phyloP scores from a whole-genome alignment of 1,140 invertebrate genomes.

The Aphaenogaster floridana region DNA sequence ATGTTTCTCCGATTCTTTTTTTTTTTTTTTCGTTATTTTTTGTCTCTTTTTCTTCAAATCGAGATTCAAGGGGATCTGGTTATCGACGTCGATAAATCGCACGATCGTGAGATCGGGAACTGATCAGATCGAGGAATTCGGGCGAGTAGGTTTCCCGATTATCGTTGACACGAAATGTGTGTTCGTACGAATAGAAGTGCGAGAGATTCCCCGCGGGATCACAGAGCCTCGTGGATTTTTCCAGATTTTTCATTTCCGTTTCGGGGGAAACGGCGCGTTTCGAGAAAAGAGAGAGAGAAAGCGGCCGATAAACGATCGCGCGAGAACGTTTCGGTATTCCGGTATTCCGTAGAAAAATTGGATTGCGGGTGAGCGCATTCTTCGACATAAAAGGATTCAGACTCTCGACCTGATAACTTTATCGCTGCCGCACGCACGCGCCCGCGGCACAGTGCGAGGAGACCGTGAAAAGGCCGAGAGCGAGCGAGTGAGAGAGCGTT shows the following conservation, averaged over 20 bases:
- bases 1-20: conserved; percentile 4
- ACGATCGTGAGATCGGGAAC: neutral
- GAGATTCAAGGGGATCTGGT: neutral
- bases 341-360: conserved; percentile 9
- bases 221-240: neutral
- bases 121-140: neutral
- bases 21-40: neutral
- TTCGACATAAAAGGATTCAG: neutral
- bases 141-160: neutral
- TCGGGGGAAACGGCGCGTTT: neutral
- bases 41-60: neutral
- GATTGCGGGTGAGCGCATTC: neutral
- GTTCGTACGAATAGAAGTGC: neutral
- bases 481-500: neutral
- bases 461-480: conserved; percentile 3
- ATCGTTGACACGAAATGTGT: neutral
- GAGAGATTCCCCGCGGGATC: neutral
- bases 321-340: neutral
- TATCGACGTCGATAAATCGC: neutral
- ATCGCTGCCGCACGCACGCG: neutral
- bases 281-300: neutral
- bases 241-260: neutral
- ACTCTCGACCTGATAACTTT: conserved; percentile 36
- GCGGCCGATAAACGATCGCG: neutral
- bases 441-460: neutral